Evolutionary conservation across 1,140 invertebrate species (phyloP).

Genomic region (Platyscapa corneri): DNA sequence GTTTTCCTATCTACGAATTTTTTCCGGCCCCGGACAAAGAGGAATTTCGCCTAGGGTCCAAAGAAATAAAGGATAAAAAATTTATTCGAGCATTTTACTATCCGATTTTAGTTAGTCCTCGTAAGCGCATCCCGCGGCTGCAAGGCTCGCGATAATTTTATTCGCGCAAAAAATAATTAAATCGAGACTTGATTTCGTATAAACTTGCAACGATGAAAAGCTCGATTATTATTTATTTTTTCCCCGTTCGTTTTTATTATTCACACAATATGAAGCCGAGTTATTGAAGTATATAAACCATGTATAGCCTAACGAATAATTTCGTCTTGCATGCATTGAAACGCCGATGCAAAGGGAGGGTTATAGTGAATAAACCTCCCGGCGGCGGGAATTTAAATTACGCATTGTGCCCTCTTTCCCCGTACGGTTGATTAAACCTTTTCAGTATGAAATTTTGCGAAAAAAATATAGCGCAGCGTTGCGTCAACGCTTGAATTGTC

Average conservation of each 20-base stretch:
- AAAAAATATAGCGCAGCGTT: slow-evolving; percentile 30
- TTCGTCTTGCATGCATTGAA: slow-evolving; percentile 44
- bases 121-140: too few relatives aligned
- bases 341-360: slow-evolving; percentile 34
- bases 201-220: neutral
- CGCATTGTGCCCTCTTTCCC: slow-evolving; percentile 43
- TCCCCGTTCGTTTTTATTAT: neutral
- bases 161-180: neutral
- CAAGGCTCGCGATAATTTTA: neutral
- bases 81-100: too few relatives aligned
- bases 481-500: slow-evolving; percentile 29
- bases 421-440: slow-evolving; percentile 50
- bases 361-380: slow-evolving; percentile 40
- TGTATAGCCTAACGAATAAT: slow-evolving; percentile 45
- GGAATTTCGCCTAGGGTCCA: too few relatives aligned
- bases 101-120: too few relatives aligned
- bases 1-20: too few relatives aligned
- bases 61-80: too few relatives aligned
- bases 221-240: slow-evolving; percentile 5
- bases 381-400: slow-evolving; percentile 45
- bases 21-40: too few relatives aligned
- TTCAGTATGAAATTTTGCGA: slow-evolving; percentile 31
- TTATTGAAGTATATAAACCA: slow-evolving; percentile 40
- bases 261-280: slow-evolving; percentile 25
- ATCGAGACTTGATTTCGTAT: neutral